Evolutionary conservation across 1,140 invertebrate species (phyloP), one percentile per base, ranked within the genome.

Genomic region (Panonychus citri): DNA sequence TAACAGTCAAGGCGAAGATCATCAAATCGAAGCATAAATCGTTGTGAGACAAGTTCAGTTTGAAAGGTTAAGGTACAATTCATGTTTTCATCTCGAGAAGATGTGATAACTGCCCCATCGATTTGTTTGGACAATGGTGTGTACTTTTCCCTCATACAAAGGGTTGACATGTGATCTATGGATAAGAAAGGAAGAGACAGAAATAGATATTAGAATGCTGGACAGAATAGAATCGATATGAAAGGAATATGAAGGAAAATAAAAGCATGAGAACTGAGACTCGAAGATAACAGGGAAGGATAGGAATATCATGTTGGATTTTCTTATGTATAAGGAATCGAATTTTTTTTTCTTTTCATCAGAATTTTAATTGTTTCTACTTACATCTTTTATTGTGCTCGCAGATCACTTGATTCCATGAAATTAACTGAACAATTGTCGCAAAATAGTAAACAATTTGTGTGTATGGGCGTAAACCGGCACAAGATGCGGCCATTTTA

Each of bases 11-110:
- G 74, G 62, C 79, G 77, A 60, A 81, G 71, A 62, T 75, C 70
- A 46, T 82, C 81, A 70, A 91, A 91, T 61, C 86, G 77, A 58
- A 91, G 76, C 83, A 90, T 89, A 69, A 91, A 91, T 61, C 82
- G 75, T 70, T 91, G 86, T 59, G 89, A 75, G 59, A 91, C 85
- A 63, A 85, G 85, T 70, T 89, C 84, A 58, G 86, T 89, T 70
- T 88, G 85, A 68, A 90, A 91, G 42, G 85, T 90, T 65, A 89
- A 81, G 58, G 82, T 78, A 73, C 85, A 90, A 71, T 89, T 81
- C 59, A 90, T 73, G 67, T 89, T 85, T 55, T 82, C 73, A 70
- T 90, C 87, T 67, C 86, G 86, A 66, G 83, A 78, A 3, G 85
- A 88, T 67, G 77, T 81, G 24, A 91, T 73, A 37, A 89, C 82